Evolutionary conservation across 2,113 vertebrate species (phyloP), one percentile per base, ranked within the genome.

Genomic region (Canis aureus): DNA sequence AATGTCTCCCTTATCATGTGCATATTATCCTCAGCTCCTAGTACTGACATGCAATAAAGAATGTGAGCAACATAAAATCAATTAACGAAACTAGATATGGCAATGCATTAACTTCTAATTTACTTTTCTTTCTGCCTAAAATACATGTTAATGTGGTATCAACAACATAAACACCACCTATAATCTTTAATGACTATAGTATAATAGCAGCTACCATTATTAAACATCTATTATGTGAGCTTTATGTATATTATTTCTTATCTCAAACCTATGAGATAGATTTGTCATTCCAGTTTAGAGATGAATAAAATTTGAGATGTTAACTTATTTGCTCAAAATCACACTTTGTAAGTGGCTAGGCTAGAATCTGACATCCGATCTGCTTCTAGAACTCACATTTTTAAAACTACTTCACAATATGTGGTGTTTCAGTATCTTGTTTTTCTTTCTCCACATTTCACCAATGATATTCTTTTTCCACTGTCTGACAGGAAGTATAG

Each of bases 381-480:
- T 89, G 66, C 55, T 89, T 97, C 57, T 89, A 95, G 53, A 97
- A 86, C 1, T 49, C 29, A 11, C 15, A 60, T 92, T 96, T 94
- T 89, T 27, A 95, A 78, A 95, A 92, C 35, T 86, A 82, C 20
- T 94, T 94, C 35, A 96, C 23, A 89, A 29, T 4, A 64, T 71
- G 49, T 32, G 88, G 0, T 88, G 38, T 57, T 94, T 88, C 51
- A 80, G 96, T 92, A 96, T 93, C 32, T 11, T 89, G 51, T 73
- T 91, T 60, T 51, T 57, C 71, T 91, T 94, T 96, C 67, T 80
- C 64, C 53, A 53, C 12, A 78, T 86, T 85, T 97, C n/a, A 89
- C 60, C 69, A 92, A 29, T 86, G 55, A 67, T 66, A 73, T 2
- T 2, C 2, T 19, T 93, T 81, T 79, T 66, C 87, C 51, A 95